Percentiles rank a stretch among this genome's conserved stretches.
Evolutionary conservation across 2,888 invertebrate species (phyloP).

Genomic region (Drosophila formosana): DNA sequence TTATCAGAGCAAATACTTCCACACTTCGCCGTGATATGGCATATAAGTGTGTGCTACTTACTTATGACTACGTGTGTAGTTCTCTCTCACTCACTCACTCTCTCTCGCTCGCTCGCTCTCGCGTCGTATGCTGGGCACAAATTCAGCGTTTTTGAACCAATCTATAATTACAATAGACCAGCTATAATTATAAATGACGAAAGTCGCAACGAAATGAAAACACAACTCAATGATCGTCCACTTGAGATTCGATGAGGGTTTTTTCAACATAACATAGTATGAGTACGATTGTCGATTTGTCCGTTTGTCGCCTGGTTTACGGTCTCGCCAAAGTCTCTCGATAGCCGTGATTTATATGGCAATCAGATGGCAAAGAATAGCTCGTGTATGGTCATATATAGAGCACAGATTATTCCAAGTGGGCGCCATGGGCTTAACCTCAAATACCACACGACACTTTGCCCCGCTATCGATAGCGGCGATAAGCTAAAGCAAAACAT

Average conservation of each 20-base stretch:
- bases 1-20: slow-evolving; percentile 59
- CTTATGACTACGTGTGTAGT: not conserved
- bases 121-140: slow-evolving; percentile 30
- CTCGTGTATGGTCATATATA: slow-evolving; percentile 43
- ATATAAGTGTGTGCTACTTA: slow-evolving; percentile 3
- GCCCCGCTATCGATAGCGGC: slow-evolving; percentile 4
- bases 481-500: not conserved
- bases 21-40: slow-evolving; percentile 26
- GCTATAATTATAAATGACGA: slow-evolving; percentile 80
- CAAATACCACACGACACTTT: not conserved
- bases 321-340: slow-evolving; percentile 49
- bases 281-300: slow-evolving; percentile 16
- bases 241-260: slow-evolving; percentile 38
- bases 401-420: slow-evolving; percentile 39
- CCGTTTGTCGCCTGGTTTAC: slow-evolving; percentile 32
- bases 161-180: slow-evolving; percentile 70
- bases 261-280: not conserved
- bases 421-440: slow-evolving; percentile 30
- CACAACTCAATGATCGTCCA: slow-evolving; percentile 47
- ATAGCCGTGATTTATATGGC: slow-evolving; percentile 67
- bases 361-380: slow-evolving; percentile 48
- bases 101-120: slow-evolving; percentile 16
- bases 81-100: not conserved
- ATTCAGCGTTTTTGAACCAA: slow-evolving; percentile 38
- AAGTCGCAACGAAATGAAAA: slow-evolving; percentile 42